Evolutionary conservation across 1,140 invertebrate genomes (phyloP).

Genomic region (Armadillidium nasatum): DNA sequence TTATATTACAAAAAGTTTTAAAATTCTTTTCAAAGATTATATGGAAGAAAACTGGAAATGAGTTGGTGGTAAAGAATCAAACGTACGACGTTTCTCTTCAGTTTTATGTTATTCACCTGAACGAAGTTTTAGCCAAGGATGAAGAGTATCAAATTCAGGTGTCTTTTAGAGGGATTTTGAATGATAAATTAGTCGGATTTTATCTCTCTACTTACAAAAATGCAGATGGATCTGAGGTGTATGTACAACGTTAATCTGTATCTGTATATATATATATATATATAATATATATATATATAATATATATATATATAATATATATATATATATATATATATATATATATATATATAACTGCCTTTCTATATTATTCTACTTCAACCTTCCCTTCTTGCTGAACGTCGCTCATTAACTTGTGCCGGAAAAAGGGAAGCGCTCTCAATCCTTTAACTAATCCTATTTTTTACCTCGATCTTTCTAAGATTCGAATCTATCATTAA

Average conservation of each 20-base stretch:
- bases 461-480: too few species aligned
- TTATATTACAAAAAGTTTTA: too few species aligned
- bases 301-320: slow-evolving; percentile 2
- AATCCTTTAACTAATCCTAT: too few species aligned
- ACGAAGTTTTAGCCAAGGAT: not conserved
- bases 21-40: too few species aligned
- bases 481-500: too few species aligned
- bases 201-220: slow-evolving; percentile 12
- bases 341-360: slow-evolving; percentile 15
- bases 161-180: not conserved
- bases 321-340: not conserved
- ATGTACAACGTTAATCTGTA: too few species aligned
- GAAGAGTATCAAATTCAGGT: not conserved
- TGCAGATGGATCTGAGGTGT: not conserved
- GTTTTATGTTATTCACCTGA: not conserved
- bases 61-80: not conserved
- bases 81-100: not conserved
- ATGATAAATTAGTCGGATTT: not conserved
- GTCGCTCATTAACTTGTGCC: too few species aligned
- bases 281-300: slow-evolving; percentile 16
- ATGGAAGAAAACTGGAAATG: not conserved
- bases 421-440: too few species aligned
- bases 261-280: not conserved
- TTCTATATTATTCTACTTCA: too few species aligned
- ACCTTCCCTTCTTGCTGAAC: too few species aligned